A percentile compares a stretch with the other conserved stretches of the same genome.
These are phyloP conservation scores for Protodeltote pygarga DNA, from an alignment of 2,888 invertebrate species.

Conservation along the genomic window DNA sequence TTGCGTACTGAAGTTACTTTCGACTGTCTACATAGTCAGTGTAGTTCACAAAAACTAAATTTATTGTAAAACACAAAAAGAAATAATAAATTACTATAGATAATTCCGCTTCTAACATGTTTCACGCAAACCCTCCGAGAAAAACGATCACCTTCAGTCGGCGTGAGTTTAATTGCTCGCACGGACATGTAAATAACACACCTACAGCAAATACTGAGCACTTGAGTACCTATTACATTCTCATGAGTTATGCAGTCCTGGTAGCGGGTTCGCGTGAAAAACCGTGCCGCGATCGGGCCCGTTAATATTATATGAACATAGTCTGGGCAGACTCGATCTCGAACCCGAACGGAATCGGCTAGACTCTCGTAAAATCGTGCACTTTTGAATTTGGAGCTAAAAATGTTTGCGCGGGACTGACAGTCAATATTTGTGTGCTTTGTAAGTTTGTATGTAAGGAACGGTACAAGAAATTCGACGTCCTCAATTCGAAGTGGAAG, in stretches of 20 bases:
- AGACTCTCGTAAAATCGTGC: conserved; percentile 74
- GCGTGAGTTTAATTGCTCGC: conserved; percentile 66
- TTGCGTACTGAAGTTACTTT: no score
- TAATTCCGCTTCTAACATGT: no score
- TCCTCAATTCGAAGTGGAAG: conserved; percentile 19
- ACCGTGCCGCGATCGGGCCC: conserved; percentile 66
- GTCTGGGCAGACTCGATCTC: conserved; percentile 65
- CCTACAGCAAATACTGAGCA: conserved; percentile 70
- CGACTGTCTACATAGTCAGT: no score
- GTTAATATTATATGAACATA: conserved; percentile 82
- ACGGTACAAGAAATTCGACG: conserved; percentile 40
- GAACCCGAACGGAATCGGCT: conserved; percentile 68
- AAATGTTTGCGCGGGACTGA: conserved; percentile 72
- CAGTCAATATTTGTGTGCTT: conserved; percentile 67
- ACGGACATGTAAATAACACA: conserved; percentile 73
- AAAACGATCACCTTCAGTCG: conserved; percentile 27
- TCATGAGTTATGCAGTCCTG: conserved; percentile 81
- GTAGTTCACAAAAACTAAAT: no score
- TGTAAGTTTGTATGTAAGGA: conserved; percentile 54
- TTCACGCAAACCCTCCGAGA: conserved; percentile 6
- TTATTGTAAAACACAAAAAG: conserved; percentile 31
- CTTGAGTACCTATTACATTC: conserved; percentile 80
- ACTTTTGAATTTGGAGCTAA: conserved; percentile 71
- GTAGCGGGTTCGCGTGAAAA: conserved; percentile 79
- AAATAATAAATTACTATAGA: no score